A percentile compares a stretch with the other conserved stretches of the same genome.
Evolutionary conservation across 2,888 invertebrate genomes (phyloP).

Genomic region (Onchidella celtica): DNA sequence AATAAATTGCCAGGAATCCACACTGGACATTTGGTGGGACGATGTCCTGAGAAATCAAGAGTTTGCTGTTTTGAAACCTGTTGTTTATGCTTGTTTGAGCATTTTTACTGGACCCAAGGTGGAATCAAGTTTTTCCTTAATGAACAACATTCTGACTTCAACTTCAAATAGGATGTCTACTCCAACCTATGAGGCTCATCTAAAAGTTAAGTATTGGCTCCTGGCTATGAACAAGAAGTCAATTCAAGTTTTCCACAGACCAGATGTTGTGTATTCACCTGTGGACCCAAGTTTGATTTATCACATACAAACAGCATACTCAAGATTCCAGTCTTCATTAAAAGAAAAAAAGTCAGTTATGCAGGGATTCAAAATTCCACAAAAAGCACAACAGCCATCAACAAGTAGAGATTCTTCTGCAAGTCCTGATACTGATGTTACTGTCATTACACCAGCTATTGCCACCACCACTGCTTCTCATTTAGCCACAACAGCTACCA

Average conservation of each 20-base stretch:
- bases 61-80: background rate
- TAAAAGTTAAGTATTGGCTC: background rate
- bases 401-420: no score
- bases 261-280: background rate
- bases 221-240: background rate
- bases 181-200: slow-evolving; percentile 9
- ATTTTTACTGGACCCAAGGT: slow-evolving; percentile 30
- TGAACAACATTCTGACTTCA: slow-evolving; percentile 16
- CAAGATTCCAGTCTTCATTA: background rate
- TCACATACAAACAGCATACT: slow-evolving; percentile 15
- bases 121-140: background rate
- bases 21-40: slow-evolving; percentile 19
- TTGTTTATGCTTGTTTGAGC: slow-evolving; percentile 17
- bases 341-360: background rate
- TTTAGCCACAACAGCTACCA: no score
- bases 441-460: no score
- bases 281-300: slow-evolving; percentile 10
- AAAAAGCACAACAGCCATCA: no score
- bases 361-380: no score
- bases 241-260: background rate
- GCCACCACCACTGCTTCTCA: no score
- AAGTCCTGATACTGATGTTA: no score
- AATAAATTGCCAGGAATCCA: background rate
- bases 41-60: background rate
- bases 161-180: background rate